These are phyloP conservation scores for Brachionichthys hirsutus DNA, from an alignment of 2,113 vertebrate genomes.

Conservation along the genomic window DNA sequence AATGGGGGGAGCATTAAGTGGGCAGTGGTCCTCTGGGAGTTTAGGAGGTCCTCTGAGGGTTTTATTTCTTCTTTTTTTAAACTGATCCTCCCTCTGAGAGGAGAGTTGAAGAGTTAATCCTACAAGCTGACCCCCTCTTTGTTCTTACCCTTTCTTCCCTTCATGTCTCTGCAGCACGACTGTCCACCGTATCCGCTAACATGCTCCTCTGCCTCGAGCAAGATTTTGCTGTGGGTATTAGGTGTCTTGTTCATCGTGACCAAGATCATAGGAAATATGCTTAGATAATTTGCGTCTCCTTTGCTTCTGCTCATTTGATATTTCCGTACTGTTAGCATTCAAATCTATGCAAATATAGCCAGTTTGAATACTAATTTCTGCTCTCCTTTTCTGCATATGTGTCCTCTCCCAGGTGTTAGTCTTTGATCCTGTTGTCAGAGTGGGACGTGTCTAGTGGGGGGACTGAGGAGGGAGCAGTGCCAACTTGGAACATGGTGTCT, in stretches of 20 bases:
- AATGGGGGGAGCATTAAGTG: slow-evolving; percentile 63
- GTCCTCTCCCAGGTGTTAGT: slow-evolving; percentile 76
- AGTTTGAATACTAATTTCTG: slow-evolving; percentile 59
- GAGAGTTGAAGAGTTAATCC: slow-evolving; percentile 29
- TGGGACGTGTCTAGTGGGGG: slow-evolving; percentile 71
- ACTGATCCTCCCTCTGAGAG: slow-evolving; percentile 38
- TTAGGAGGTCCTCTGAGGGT: slow-evolving; percentile 54
- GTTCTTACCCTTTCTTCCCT: slow-evolving; percentile 16
- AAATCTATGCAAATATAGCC: slow-evolving; percentile 68
- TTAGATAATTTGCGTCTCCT: slow-evolving; percentile 26
- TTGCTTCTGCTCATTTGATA: slow-evolving; percentile 39
- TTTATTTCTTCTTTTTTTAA: not conserved
- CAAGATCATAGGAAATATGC: slow-evolving; percentile 40
- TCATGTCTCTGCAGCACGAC: slow-evolving; percentile 14
- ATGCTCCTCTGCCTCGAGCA: slow-evolving; percentile 36
- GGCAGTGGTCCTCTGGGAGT: slow-evolving; percentile 50
- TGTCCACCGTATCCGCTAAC: slow-evolving; percentile 24
- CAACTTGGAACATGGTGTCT: slow-evolving; percentile 89
- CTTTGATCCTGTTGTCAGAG: slow-evolving; percentile 80
- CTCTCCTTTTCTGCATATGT: slow-evolving; percentile 50
- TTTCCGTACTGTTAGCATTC: slow-evolving; percentile 55
- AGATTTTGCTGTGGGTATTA: slow-evolving; percentile 40
- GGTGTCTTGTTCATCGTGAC: slow-evolving; percentile 33
- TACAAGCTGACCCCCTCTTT: slow-evolving; percentile 28
- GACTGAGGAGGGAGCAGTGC: slow-evolving; percentile 80